These are phyloP conservation scores for Amblyopsis hoosieri DNA, from an alignment of 2,797 vertebrate species.

Conservation along the genomic window DNA sequence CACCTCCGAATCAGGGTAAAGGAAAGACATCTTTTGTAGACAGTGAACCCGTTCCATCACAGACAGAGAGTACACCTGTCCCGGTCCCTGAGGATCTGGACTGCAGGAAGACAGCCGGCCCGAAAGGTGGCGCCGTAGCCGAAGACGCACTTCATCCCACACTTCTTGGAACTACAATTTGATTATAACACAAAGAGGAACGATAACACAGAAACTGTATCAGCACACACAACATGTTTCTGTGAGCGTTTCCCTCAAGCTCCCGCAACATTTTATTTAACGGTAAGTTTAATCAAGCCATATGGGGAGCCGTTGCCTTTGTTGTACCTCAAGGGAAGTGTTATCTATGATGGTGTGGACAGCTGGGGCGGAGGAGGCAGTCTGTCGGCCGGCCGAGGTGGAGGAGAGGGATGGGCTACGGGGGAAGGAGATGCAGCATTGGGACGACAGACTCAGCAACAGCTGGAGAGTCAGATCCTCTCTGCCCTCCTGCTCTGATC, in stretches of 20 bases:
- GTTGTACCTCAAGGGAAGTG: constrained; percentile 73
- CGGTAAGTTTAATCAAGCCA: neutral
- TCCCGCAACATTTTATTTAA: neutral
- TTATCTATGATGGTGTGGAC: constrained; percentile 86
- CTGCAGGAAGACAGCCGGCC: constrained; percentile 68
- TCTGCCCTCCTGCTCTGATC: constrained; percentile 81
- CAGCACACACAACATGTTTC: neutral
- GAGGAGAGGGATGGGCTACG: constrained; percentile 70
- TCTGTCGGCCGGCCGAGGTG: constrained; percentile 54
- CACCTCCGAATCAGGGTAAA: constrained; percentile 88
- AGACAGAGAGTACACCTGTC: constrained; percentile 37
- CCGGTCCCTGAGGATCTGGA: constrained; percentile 20
- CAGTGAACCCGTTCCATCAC: constrained; percentile 76
- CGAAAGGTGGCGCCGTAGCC: constrained; percentile 86
- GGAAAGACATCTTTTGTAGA: constrained; percentile 86
- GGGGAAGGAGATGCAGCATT: constrained; percentile 85
- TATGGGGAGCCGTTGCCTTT: constrained; percentile 3
- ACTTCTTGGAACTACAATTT: constrained; percentile 75
- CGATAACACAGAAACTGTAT: neutral
- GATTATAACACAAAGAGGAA: constrained; percentile 5
- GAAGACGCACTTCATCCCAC: constrained; percentile 88
- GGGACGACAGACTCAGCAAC: constrained; percentile 85
- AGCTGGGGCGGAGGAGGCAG: constrained; percentile 52
- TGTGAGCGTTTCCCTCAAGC: neutral
- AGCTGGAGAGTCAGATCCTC: constrained; percentile 87